Evolutionary conservation across 2,888 invertebrate genomes (phyloP).

Genomic region (Minunthozetes semirufus): DNA sequence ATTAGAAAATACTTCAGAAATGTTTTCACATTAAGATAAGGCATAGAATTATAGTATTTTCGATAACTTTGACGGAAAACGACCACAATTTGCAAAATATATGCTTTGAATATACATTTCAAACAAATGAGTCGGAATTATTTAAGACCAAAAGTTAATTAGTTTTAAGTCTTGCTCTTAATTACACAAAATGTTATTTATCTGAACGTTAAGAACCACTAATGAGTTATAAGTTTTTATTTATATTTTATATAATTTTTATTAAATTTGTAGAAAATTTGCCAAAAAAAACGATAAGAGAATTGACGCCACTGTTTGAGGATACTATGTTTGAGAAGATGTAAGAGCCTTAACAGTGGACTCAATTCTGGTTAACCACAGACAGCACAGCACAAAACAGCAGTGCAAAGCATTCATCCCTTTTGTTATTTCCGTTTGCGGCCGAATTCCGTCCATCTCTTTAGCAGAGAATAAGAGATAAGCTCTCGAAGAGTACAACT

Average conservation of each 20-base stretch:
- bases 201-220: too few species aligned
- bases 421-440: slow-evolving; percentile 32
- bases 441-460: slow-evolving; percentile 11
- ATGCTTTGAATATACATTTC: not conserved
- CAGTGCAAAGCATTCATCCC: slow-evolving; percentile 24
- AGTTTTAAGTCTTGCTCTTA: too few species aligned
- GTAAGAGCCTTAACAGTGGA: not conserved
- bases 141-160: too few species aligned
- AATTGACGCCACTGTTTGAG: slow-evolving; percentile 15
- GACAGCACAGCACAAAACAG: not conserved
- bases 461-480: slow-evolving; percentile 13
- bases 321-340: too few species aligned
- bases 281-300: not conserved
- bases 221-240: too few species aligned
- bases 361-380: slow-evolving; percentile 6
- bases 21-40: slow-evolving; percentile 10
- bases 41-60: not conserved
- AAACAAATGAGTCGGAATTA: too few species aligned
- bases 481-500: slow-evolving; percentile 8
- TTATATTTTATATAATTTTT: too few species aligned
- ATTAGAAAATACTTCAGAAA: not conserved
- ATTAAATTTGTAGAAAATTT: too few species aligned
- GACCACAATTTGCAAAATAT: not conserved
- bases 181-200: too few species aligned
- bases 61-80: not conserved